A percentile compares a stretch with the other conserved stretches of the same genome.
phyloP scores from a whole-genome alignment of 2,797 vertebrate species.

The Tympanoctomys barrerae region DNA sequence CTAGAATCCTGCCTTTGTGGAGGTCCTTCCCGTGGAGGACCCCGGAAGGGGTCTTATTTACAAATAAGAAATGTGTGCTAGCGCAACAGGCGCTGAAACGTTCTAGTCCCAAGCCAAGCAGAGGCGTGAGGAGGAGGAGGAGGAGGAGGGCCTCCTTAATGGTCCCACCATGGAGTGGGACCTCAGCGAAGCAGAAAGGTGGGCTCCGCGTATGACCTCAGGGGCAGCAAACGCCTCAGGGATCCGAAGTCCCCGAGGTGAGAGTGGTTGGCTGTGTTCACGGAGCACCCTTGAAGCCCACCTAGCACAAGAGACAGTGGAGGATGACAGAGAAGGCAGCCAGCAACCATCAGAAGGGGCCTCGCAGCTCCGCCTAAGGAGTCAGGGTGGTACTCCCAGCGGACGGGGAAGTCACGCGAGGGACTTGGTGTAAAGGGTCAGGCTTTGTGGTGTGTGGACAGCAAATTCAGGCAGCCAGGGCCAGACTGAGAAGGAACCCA shows the following conservation, averaged over 20 bases:
- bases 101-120: not conserved
- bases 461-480: not conserved
- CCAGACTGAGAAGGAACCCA: not conserved
- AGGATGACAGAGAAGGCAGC: not conserved
- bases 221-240: too few relatives aligned
- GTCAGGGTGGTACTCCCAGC: not conserved
- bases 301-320: not conserved
- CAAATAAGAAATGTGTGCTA: not conserved
- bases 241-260: not conserved
- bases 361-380: not conserved
- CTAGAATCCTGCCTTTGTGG: not conserved
- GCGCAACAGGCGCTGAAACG: not conserved
- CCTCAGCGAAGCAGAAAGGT: not conserved
- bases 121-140: not conserved
- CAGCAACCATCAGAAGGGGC: not conserved
- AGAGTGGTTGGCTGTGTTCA: not conserved
- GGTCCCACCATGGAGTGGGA: not conserved
- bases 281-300: not conserved
- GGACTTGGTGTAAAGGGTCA: not conserved
- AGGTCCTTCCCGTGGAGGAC: not conserved
- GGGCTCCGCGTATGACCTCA: accelerated
- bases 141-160: not conserved
- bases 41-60: too few relatives aligned
- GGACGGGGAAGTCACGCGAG: not conserved
- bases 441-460: not conserved